Conservation (phyloP, 1,140 invertebrate genomes). For the Leptoteleia sp. region DNA sequence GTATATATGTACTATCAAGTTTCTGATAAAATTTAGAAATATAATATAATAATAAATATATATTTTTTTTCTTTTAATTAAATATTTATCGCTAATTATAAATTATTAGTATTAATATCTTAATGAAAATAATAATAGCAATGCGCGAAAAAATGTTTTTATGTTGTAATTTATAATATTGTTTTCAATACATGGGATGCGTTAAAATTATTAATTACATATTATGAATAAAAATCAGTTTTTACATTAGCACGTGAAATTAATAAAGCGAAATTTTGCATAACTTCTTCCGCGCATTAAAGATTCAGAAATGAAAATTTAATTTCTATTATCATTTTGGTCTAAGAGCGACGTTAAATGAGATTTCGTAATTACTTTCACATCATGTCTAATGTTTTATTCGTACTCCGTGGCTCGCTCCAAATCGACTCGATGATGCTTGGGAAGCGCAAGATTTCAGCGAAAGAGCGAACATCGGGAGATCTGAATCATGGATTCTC, state of each 20-base stretch:
- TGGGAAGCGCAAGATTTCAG: constrained; percentile 60
- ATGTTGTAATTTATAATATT: too few species aligned
- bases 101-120: too few species aligned
- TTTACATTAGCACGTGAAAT: constrained; percentile 6
- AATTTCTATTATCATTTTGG: constrained; percentile 57
- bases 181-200: too few species aligned
- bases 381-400: constrained; percentile 68
- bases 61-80: too few species aligned
- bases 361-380: constrained; percentile 65
- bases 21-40: too few species aligned
- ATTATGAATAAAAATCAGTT: neutral
- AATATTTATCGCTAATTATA: too few species aligned
- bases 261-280: constrained; percentile 30
- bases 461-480: constrained; percentile 55
- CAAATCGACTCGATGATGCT: constrained; percentile 63
- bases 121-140: too few species aligned
- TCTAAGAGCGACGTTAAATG: constrained; percentile 59
- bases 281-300: constrained; percentile 29
- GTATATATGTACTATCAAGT: too few species aligned
- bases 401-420: constrained; percentile 51
- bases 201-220: neutral
- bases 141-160: too few species aligned
- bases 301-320: constrained; percentile 52
- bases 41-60: too few species aligned
- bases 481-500: constrained; percentile 68